Conservation (phyloP, 2,888 invertebrate genomes). For the Lasioglossum oenotherae region DNA sequence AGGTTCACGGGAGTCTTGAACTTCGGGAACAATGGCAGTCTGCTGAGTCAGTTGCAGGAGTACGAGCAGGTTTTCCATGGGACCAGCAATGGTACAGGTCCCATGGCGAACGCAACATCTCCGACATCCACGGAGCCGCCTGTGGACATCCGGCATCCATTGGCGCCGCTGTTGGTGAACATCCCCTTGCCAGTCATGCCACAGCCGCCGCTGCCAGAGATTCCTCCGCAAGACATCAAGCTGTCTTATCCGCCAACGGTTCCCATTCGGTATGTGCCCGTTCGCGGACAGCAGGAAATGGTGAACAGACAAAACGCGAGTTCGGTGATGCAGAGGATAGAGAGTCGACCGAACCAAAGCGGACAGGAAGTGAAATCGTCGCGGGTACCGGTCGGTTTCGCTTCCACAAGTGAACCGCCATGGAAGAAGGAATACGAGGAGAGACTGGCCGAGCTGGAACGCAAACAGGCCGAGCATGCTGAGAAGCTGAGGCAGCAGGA, state of each 20-base stretch:
- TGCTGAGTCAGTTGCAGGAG: conserved; percentile 78
- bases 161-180: conserved; percentile 75
- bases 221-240: conserved; percentile 31
- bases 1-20: conserved; percentile 81
- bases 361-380: conserved; percentile 65
- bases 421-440: conserved; percentile 74
- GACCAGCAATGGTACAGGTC: not conserved
- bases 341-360: conserved; percentile 70
- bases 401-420: conserved; percentile 52
- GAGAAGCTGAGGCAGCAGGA: conserved; percentile 69
- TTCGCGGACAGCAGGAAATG: conserved; percentile 45
- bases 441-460: conserved; percentile 66
- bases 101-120: conserved; percentile 32
- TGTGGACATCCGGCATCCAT: conserved; percentile 54
- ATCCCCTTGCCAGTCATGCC: conserved; percentile 80
- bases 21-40: conserved; percentile 78
- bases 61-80: conserved; percentile 81
- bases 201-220: conserved; percentile 68
- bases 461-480: conserved; percentile 69
- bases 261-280: conserved; percentile 20
- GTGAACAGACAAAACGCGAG: conserved; percentile 70
- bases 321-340: conserved; percentile 69
- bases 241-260: conserved; percentile 34
- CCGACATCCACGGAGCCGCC: conserved; percentile 32
- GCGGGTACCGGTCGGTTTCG: not conserved